Evolutionary conservation across 2,797 vertebrate species (phyloP).

Genomic region (Ceryle rudis): DNA sequence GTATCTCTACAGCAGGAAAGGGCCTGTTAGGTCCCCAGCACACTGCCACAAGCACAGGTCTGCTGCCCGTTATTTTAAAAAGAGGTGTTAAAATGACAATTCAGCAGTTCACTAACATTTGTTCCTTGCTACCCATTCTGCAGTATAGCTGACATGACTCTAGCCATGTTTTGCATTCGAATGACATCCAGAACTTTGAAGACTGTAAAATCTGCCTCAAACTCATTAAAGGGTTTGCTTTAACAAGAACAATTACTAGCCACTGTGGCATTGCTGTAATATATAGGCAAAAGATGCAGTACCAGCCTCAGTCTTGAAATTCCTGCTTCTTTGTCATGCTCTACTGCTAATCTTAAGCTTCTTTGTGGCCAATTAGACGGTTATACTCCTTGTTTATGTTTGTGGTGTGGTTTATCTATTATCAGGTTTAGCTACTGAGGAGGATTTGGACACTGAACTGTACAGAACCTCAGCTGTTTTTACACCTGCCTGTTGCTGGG

Average conservation of each 20-base stretch:
- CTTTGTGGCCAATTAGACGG: neutral
- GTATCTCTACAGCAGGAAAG: fast-evolving
- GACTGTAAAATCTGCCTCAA: neutral
- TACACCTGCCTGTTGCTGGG: conserved; percentile 6
- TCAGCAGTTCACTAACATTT: neutral
- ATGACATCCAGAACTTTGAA: neutral
- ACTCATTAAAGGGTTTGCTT: neutral
- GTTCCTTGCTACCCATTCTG: neutral
- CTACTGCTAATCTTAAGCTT: neutral
- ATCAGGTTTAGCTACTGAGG: conserved; percentile 31
- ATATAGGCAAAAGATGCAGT: neutral
- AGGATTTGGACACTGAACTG: neutral
- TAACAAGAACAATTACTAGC: neutral
- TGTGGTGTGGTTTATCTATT: neutral
- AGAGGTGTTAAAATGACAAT: neutral
- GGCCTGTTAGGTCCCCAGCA: neutral
- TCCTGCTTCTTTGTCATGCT: neutral
- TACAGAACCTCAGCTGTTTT: conserved; percentile 43
- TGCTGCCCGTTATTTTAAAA: neutral
- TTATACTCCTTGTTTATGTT: neutral
- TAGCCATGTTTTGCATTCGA: neutral
- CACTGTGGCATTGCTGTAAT: neutral
- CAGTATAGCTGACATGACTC: neutral
- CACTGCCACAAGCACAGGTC: neutral
- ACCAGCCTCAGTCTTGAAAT: neutral